Evolutionary conservation across 2,113 vertebrate genomes (phyloP), one percentile per base, ranked within the genome.

Genomic region (Protomyctophum bolini): DNA sequence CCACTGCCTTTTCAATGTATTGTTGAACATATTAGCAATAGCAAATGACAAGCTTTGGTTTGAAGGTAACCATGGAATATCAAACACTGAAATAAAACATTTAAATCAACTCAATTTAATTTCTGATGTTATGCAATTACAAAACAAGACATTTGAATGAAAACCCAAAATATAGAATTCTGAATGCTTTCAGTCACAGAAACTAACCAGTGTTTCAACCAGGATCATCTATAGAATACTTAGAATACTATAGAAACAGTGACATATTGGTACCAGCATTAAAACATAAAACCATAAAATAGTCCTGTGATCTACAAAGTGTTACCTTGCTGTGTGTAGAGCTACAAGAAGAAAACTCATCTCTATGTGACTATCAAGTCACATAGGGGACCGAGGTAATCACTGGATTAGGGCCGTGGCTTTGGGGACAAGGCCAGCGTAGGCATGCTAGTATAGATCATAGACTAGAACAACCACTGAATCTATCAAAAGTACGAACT

Each of bases 21-120:
- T 77, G 73, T 66, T 77, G 73, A 63, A 52, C 51, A 79, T 69
- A 58, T 63, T 33, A 21, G 21, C 21, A 21, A 21, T 21, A 21
- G 21, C 21, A 21, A 21, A 21, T 21, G 21, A 21, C 21, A 29
- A 70, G 60, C 50, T 57, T 68, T 66, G 66, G 73, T 0, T 2
- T 55, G 66, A 68, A 50, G 10, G 15, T 66, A 70, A 73, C 56
- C 57, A 59, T 85, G 63, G 66, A 74, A 76, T 52, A 77, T 73
- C 4, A 75, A 71, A 66, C 14, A 77, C 5, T 66, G 67, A 88
- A 88, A 89, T 88, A 89, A 88, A 90, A 83, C 52, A 60, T 50
- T 71, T 61, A 75, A 69, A 84, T 74, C 63, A 74, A 79, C 51
- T 21, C 21, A n/a, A 33, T 47, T 50, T 79, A 33, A 74, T 66